Percentiles rank a stretch among this genome's conserved stretches.
Conservation (phyloP, 2,888 invertebrate species). For the Noctuana brunneofusca region DNA sequence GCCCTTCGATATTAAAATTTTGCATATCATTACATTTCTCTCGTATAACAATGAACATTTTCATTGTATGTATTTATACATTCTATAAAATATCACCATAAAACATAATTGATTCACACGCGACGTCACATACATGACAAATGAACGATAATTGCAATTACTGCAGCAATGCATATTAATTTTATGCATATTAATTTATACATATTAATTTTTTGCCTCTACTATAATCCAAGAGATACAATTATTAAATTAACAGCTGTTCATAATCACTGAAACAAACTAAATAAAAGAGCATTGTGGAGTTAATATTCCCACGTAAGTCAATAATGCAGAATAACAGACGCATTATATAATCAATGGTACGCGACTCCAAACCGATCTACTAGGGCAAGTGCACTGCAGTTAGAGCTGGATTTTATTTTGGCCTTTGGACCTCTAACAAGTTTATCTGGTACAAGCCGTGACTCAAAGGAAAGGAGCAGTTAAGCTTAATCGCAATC, state of each 20-base stretch:
- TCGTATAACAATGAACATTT: not conserved
- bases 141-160: not conserved
- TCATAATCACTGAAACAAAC: not conserved
- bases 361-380: conserved; percentile 16
- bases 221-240: no score
- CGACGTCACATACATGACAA: not conserved
- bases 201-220: no score
- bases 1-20: no score
- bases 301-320: not conserved
- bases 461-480: conserved; percentile 72
- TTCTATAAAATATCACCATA: no score
- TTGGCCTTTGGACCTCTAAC: conserved; percentile 57
- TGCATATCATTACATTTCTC: no score
- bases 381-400: conserved; percentile 50
- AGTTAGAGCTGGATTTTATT: conserved; percentile 65
- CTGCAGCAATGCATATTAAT: not conserved
- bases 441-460: conserved; percentile 50
- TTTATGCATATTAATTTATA: no score
- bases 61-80: no score
- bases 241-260: no score
- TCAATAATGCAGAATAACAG: not conserved
- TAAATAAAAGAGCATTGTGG: not conserved
- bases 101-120: no score
- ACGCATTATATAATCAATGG: conserved; percentile 9
- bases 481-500: conserved; percentile 59